Conservation (phyloP, 2,113 vertebrate species). For the Empidonax traillii region DNA sequence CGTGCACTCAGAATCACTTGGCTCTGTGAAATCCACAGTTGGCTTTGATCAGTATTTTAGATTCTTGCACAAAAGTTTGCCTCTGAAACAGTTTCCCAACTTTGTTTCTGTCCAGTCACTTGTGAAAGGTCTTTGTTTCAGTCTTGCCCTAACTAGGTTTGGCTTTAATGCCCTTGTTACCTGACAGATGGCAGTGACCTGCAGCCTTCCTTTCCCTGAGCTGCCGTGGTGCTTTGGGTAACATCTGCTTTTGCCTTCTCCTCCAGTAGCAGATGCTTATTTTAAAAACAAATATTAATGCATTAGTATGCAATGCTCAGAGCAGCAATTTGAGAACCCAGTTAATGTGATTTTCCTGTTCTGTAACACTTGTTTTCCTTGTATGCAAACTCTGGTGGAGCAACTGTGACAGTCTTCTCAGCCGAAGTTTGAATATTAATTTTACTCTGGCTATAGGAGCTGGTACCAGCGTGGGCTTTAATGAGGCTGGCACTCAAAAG, state of each 20-base stretch:
- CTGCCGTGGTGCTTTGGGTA: neutral
- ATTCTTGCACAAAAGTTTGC: neutral
- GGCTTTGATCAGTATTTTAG: neutral
- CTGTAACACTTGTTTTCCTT: conserved; percentile 56
- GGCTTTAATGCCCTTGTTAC: fast-evolving
- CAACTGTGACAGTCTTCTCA: conserved; percentile 41
- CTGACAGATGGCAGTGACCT: neutral
- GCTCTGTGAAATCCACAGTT: neutral
- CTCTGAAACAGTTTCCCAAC: neutral
- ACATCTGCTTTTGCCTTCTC: neutral
- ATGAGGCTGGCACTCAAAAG: neutral
- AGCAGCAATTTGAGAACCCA: conserved; percentile 45
- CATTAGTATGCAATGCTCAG: conserved; percentile 61
- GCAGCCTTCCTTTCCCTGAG: neutral
- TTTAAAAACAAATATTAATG: conserved; percentile 61
- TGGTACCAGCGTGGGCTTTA: neutral
- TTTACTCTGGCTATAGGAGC: neutral
- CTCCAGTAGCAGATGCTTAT: conserved; percentile 53
- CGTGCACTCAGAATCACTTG: neutral
- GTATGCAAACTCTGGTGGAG: conserved; percentile 49
- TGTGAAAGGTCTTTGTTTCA: neutral
- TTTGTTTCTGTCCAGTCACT: neutral
- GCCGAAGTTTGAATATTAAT: conserved; percentile 36
- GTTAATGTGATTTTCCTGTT: conserved; percentile 60
- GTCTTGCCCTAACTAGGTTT: neutral